A percentile compares a stretch with the other conserved stretches of the same genome.
Evolutionary conservation across 2,888 invertebrate genomes (phyloP).

Genomic region (Heliconius ethilla): DNA sequence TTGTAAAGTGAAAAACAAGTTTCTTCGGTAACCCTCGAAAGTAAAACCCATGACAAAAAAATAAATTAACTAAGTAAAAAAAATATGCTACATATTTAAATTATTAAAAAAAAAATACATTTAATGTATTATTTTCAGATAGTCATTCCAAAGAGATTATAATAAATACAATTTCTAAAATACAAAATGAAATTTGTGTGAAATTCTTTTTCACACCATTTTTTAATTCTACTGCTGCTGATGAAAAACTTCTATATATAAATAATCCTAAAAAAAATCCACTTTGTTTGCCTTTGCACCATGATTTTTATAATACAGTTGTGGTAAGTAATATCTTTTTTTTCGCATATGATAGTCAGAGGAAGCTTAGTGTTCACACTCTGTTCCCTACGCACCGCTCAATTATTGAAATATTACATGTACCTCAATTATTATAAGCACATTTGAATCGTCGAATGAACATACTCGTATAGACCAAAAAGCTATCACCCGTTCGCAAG

Average conservation of each 20-base stretch:
- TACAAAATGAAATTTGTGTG: conserved; percentile 65
- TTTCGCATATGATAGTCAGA: not conserved
- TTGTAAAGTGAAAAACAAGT: too few species aligned
- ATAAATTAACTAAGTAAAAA: too few species aligned
- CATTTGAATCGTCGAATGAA: too few species aligned
- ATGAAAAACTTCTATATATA: conserved; percentile 58
- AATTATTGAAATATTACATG: not conserved
- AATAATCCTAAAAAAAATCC: conserved; percentile 63
- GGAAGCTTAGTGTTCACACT: not conserved
- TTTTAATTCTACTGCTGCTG: conserved; percentile 43
- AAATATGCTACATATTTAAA: not conserved
- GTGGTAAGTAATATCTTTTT: conserved; percentile 55
- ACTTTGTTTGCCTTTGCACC: conserved; percentile 54
- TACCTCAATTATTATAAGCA: not conserved
- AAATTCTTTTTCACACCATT: conserved; percentile 65
- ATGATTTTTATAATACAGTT: conserved; percentile 55
- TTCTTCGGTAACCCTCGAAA: too few species aligned
- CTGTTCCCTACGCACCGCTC: not conserved
- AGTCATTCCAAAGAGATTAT: conserved; percentile 69
- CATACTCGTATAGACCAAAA: too few species aligned
- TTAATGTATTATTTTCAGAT: conserved; percentile 52
- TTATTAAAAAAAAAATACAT: not conserved
- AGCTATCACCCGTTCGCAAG: too few species aligned
- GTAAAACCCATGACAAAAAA: too few species aligned
- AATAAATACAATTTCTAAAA: conserved; percentile 49